These are phyloP conservation scores for Calypte anna DNA, from an alignment of 2,113 vertebrate species.

Conservation along the genomic window DNA sequence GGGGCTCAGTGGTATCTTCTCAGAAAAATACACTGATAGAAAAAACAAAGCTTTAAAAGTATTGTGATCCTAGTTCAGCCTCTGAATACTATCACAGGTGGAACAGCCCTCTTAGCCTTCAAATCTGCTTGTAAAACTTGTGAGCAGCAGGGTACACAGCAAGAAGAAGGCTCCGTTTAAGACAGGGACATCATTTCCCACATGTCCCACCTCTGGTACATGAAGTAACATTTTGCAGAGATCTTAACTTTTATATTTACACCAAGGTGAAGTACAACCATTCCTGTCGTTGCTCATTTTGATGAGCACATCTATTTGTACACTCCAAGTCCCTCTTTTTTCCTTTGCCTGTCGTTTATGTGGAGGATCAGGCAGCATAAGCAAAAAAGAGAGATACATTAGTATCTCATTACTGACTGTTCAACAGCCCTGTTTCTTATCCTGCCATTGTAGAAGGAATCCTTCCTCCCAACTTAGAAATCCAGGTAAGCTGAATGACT, in stretches of 20 bases:
- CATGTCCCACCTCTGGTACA: neutral
- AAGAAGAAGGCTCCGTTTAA: neutral
- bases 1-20: neutral
- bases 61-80: neutral
- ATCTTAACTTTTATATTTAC: neutral
- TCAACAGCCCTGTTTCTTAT: neutral
- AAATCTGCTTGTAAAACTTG: neutral
- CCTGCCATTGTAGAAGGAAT: neutral
- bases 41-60: neutral
- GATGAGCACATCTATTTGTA: neutral
- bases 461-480: neutral
- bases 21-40: neutral
- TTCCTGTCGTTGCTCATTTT: neutral
- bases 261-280: neutral
- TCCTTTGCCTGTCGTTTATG: neutral
- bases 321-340: neutral
- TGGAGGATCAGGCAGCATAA: neutral
- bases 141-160: neutral
- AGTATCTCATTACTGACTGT: too few relatives aligned
- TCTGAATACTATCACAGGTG: neutral
- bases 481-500: neutral
- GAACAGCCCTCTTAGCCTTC: neutral
- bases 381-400: neutral
- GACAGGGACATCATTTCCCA: neutral
- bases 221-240: neutral